Evolutionary conservation across 2,113 vertebrate species (phyloP).

Genomic region (Serranochromis macrocephalus): DNA sequence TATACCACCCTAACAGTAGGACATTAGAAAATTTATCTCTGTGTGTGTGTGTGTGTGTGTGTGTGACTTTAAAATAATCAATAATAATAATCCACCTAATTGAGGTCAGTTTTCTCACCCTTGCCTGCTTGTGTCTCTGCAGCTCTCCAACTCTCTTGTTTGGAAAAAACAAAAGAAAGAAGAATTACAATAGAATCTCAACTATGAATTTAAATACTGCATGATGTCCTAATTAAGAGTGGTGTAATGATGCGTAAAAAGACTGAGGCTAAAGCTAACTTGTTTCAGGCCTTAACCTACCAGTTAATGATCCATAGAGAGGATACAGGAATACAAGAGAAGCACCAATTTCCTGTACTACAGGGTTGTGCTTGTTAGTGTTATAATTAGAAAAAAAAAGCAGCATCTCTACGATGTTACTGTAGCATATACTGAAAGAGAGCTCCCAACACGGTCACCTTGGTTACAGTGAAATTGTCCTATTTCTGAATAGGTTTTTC

Average conservation of each 20-base stretch:
- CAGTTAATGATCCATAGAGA: neutral
- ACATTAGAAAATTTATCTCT: neutral
- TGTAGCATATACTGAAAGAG: neutral
- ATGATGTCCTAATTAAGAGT: neutral
- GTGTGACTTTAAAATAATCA: neutral
- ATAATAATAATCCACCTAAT: neutral
- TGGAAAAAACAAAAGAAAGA: neutral
- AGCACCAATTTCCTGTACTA: neutral
- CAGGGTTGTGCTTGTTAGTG: neutral
- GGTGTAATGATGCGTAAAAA: neutral
- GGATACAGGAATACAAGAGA: neutral
- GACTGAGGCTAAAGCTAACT: neutral
- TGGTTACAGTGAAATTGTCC: neutral
- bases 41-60: accelerated
- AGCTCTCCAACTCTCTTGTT: neutral
- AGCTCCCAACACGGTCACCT: neutral
- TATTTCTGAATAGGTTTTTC: neutral
- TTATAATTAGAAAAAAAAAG: neutral
- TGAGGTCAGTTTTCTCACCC: neutral
- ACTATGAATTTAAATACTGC: neutral
- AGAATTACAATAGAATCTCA: neutral
- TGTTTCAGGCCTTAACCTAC: neutral
- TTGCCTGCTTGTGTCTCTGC: neutral
- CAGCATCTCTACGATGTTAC: neutral
- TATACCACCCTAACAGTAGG: neutral